Evolutionary conservation across 2,888 invertebrate genomes (phyloP), one percentile per base, ranked within the genome.

Genomic region (Sialis fuliginosa): DNA sequence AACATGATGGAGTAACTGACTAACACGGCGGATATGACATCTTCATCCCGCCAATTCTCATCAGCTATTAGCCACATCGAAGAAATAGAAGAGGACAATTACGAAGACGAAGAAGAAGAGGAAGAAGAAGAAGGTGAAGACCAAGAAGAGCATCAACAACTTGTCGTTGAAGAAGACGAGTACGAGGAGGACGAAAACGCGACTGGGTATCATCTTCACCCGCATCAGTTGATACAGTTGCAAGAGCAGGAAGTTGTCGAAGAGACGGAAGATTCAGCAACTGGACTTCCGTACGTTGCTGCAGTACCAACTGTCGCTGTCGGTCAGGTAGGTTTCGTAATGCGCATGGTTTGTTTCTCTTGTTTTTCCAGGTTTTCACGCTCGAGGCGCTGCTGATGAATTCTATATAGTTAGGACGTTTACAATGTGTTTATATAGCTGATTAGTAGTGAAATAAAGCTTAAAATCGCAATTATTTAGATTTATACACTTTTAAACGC

Each of bases 41-140:
- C 46, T 30, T 42, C 41, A 41, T 42, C 46, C 32, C 46, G 46
- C 39, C 46, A 47, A 45, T 39, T 44, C 34, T 12, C 10, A 45
- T 10, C 37, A 37, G 12, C 12, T 12, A 37, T n/a, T 37, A 37
- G 37, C 37, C 37, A 37, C 12, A 37, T 37, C 37, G 37, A n/a
- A 12, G 37, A 37, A 37, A 22, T 22, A 22, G 22, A 22, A 22
- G 22, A 22, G 22, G 22, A 22, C 22, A 22, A 22, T 22, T 22
- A 22, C 22, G 37, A 37, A 37, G 37, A 10, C n/a, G 37, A 37
- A 37, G 37, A 37, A 37, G 37, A 37, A 37, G 37, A 37, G 12
- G 37, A 37, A 37, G 37, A 37, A 37, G 37, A 37, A 12, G 37
- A 37, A 37, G 37, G 12, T 10, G 37, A 37, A 37, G 22, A 22